Conservation (phyloP, 2,113 vertebrate genomes). For the Pleuronectes platessa region DNA sequence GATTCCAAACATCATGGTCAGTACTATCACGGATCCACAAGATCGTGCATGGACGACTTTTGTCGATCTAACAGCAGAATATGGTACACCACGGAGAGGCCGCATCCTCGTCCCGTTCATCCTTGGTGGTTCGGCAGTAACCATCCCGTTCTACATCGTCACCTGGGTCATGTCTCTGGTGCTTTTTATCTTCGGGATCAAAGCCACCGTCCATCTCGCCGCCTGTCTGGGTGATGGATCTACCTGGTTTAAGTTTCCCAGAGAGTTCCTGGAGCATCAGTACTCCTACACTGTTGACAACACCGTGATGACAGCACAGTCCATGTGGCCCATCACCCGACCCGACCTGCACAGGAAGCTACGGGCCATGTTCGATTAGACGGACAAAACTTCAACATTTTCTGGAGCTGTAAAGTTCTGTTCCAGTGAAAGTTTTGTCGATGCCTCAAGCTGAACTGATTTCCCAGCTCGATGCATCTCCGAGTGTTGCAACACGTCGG, state of each 20-base stretch:
- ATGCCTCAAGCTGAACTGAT: too few species aligned
- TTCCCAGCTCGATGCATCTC: too few species aligned
- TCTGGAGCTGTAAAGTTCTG: too few species aligned
- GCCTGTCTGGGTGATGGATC: not conserved
- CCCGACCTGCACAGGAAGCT: not conserved
- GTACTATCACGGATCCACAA: not conserved
- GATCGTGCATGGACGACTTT: not conserved
- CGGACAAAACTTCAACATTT: too few species aligned
- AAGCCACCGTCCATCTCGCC: not conserved
- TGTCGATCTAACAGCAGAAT: not conserved
- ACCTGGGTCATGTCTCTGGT: not conserved
- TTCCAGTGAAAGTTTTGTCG: too few species aligned
- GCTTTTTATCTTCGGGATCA: not conserved
- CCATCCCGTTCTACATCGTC: not conserved
- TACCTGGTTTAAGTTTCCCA: not conserved
- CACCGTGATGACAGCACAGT: not conserved
- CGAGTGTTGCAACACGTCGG: too few species aligned
- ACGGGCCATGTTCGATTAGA: not conserved
- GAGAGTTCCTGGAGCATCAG: not conserved
- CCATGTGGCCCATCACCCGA: not conserved
- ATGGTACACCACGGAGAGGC: not conserved
- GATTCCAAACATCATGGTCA: not conserved
- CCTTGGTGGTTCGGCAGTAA: rapidly evolving
- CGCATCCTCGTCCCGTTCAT: not conserved
- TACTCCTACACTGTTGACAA: not conserved